Evolutionary conservation across 2,113 vertebrate species (phyloP).

Genomic region (Gopherus evgoodei): DNA sequence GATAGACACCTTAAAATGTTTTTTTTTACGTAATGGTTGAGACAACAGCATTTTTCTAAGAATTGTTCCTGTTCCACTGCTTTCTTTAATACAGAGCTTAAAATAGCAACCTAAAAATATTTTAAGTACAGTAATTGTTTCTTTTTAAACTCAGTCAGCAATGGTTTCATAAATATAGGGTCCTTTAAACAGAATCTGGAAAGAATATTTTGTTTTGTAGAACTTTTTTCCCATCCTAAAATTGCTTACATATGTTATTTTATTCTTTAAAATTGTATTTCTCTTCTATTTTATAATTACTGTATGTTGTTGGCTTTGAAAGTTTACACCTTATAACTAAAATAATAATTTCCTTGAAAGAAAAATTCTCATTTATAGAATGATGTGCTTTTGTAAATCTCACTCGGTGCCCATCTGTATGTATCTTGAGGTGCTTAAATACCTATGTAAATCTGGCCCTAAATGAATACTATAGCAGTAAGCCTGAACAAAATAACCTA

Average conservation of each 20-base stretch:
- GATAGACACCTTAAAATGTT: background rate
- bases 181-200: background rate
- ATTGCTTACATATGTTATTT: background rate
- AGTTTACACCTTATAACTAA: background rate
- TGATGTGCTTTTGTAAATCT: background rate
- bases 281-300: background rate
- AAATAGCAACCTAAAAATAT: background rate
- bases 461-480: background rate
- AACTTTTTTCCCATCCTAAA: background rate
- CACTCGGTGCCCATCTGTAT: background rate
- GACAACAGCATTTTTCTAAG: background rate
- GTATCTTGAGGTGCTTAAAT: background rate
- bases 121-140: background rate
- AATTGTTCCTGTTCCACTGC: background rate
- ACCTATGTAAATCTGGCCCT: background rate
- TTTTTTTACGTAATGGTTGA: background rate
- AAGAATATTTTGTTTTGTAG: background rate
- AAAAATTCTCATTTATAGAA: background rate
- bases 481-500: background rate
- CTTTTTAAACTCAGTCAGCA: background rate
- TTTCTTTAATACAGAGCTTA: background rate
- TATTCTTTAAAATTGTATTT: background rate
- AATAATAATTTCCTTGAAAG: background rate
- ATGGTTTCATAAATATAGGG: background rate
- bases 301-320: background rate